A percentile compares a stretch with the other conserved stretches of the same genome.
Conservation (phyloP, 2,888 invertebrate genomes). For the Thera obeliscata region DNA sequence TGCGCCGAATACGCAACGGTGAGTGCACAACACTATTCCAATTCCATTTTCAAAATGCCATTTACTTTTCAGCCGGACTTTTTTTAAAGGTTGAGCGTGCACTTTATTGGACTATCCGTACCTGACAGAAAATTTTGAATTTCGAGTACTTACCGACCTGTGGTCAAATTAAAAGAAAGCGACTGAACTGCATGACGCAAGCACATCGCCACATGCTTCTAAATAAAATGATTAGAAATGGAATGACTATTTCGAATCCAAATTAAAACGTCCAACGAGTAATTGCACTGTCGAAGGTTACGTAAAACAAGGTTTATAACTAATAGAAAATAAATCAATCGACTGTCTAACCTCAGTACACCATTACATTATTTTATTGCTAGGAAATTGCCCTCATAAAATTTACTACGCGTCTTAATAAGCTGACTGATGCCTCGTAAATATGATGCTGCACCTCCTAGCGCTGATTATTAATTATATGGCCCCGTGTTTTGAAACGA, state of each 20-base stretch:
- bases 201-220: not conserved
- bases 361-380: constrained; percentile 48
- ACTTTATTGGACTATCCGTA: not conserved
- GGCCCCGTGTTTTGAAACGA: too few relatives aligned
- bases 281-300: constrained; percentile 27
- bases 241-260: constrained; percentile 9
- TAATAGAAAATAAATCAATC: constrained; percentile 36
- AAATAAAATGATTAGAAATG: not conserved
- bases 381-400: constrained; percentile 56
- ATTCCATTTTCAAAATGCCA: constrained; percentile 14
- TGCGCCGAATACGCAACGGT: constrained; percentile 96
- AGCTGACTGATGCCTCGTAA: constrained; percentile 52
- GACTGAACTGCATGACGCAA: not conserved
- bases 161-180: too few relatives aligned
- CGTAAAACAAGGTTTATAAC: constrained; percentile 32
- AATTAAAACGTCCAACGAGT: not conserved
- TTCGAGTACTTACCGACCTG: not conserved
- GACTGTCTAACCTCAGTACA: constrained; percentile 28
- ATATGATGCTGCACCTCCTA: constrained; percentile 45
- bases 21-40: constrained; percentile 71
- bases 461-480: too few relatives aligned
- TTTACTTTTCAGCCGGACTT: not conserved
- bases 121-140: constrained; percentile 15
- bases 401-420: constrained; percentile 52
- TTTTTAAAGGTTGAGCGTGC: constrained; percentile 11